Evolutionary conservation across 2,797 vertebrate species (phyloP).

Genomic region (Streptopelia turtur): DNA sequence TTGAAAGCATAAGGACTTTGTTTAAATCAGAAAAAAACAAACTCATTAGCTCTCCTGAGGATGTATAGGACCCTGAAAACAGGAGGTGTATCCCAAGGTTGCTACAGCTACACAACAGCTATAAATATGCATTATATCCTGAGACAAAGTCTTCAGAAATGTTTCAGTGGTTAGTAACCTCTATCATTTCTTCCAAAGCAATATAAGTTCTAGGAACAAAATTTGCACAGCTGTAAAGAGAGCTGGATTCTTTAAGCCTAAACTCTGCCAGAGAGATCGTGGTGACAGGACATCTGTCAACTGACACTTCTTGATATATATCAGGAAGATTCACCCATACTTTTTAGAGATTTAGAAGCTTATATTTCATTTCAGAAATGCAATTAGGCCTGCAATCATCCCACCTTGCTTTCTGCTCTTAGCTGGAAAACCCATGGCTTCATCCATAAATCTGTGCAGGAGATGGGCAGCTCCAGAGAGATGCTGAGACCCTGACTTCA

Average conservation of each 20-base stretch:
- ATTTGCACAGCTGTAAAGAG: not conserved
- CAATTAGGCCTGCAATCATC: not conserved
- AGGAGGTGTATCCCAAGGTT: not conserved
- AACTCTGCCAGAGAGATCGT: not conserved
- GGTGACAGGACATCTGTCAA: not conserved
- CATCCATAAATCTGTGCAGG: not conserved
- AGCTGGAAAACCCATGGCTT: not conserved
- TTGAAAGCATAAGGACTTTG: not conserved
- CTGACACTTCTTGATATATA: not conserved
- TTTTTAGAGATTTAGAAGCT: not conserved
- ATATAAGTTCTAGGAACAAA: not conserved
- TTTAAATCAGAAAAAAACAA: not conserved
- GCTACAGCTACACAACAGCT: not conserved
- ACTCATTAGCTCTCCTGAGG: not conserved
- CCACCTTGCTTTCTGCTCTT: not conserved
- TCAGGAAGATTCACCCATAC: not conserved
- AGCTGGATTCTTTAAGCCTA: not conserved
- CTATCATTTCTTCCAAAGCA: not conserved
- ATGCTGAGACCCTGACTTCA: not conserved
- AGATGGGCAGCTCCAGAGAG: not conserved
- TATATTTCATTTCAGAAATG: not conserved
- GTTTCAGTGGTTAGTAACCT: not conserved
- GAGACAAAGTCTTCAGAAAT: not conserved
- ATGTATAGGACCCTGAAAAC: fast-evolving
- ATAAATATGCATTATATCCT: not conserved